Conservation (phyloP, 2,113 vertebrate species). For the Raja brachyura region DNA sequence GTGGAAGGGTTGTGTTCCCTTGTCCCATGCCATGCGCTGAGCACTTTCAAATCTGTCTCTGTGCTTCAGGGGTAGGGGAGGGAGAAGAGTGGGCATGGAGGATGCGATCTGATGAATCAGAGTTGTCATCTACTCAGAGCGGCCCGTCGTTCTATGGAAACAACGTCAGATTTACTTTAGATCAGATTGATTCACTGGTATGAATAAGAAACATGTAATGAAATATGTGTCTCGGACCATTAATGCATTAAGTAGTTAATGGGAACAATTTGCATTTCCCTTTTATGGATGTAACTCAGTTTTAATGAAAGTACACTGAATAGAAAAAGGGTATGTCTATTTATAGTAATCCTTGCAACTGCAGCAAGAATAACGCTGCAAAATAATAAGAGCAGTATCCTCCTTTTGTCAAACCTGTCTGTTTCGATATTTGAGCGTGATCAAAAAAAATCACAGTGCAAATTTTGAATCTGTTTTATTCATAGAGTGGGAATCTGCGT, state of each 20-base stretch:
- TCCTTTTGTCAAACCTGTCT: not conserved
- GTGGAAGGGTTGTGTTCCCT: not conserved
- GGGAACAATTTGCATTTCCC: conserved; percentile 5
- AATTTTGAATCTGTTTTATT: not conserved
- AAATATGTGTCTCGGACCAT: not conserved
- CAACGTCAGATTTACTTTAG: conserved; percentile 16
- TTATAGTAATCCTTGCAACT: not conserved
- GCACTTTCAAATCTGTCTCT: not conserved
- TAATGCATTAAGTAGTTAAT: not conserved
- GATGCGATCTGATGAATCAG: conserved; percentile 18
- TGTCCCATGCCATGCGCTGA: not conserved
- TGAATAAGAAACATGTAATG: conserved; percentile 15
- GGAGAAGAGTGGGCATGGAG: not conserved
- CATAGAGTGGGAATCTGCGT: not conserved
- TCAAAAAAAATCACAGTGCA: not conserved
- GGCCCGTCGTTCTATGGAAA: not conserved
- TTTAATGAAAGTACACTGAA: not conserved
- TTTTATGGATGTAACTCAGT: not conserved
- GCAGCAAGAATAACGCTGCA: not conserved
- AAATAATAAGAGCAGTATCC: not conserved
- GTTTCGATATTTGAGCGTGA: not conserved
- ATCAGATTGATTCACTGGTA: not conserved
- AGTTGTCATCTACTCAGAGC: conserved; percentile 15
- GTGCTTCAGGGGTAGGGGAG: not conserved
- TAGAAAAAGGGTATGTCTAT: not conserved